Evolutionary conservation across 1,140 invertebrate species (phyloP).

Genomic region (Heliothis subflexa): DNA sequence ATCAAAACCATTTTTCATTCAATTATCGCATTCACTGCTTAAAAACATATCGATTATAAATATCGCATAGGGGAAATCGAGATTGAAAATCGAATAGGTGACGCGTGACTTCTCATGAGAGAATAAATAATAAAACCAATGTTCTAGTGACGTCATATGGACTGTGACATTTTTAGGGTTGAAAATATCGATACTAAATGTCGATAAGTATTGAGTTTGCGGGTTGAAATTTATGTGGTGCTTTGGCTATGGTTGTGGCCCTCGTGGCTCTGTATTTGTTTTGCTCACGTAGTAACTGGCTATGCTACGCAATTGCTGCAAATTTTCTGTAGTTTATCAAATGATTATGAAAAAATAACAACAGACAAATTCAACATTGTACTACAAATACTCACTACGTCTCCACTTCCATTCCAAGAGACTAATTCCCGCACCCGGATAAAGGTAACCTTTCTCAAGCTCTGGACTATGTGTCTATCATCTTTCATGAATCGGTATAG

Average conservation of each 20-base stretch:
- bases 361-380: too few relatives aligned
- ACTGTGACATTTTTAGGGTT: constrained; percentile 7
- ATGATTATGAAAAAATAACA: too few relatives aligned
- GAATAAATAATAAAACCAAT: constrained; percentile 26
- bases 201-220: constrained; percentile 3
- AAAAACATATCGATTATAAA: constrained; percentile 24
- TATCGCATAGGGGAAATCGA: constrained; percentile 17
- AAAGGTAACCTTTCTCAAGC: too few relatives aligned
- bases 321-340: too few relatives aligned
- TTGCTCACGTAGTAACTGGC: neutral
- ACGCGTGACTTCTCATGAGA: constrained; percentile 3
- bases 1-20: constrained; percentile 29
- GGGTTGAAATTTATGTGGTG: neutral
- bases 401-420: too few relatives aligned
- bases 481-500: too few relatives aligned
- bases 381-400: too few relatives aligned
- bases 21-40: constrained; percentile 21
- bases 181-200: constrained; percentile 18
- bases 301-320: too few relatives aligned
- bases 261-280: neutral
- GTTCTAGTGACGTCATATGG: constrained; percentile 17
- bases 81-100: constrained; percentile 29
- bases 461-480: too few relatives aligned
- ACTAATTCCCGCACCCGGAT: too few relatives aligned
- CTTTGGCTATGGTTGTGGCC: too few relatives aligned